A percentile compares a stretch with the other conserved stretches of the same genome.
phyloP scores from a whole-genome alignment of 2,888 invertebrate species.

The Phragmatobia fuliginosa region DNA sequence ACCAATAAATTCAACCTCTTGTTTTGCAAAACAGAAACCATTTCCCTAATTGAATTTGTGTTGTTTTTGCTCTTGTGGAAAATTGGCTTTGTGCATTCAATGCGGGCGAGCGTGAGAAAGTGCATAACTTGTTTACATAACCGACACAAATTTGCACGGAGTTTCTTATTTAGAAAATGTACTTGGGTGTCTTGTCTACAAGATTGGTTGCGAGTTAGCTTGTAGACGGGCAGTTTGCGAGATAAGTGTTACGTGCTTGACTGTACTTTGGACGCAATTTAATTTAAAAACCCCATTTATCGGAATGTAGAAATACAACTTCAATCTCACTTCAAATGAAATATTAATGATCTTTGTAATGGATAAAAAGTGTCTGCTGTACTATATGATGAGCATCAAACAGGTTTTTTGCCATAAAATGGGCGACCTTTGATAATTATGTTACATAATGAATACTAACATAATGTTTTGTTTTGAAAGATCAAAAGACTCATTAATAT shows the following conservation, averaged over 20 bases:
- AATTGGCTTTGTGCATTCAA: conserved; percentile 80
- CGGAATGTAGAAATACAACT: conserved; percentile 26
- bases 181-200: conserved; percentile 62
- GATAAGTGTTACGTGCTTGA: conserved; percentile 34
- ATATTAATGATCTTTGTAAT: conserved; percentile 6
- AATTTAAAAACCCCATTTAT: conserved; percentile 37
- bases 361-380: neutral
- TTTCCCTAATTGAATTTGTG: conserved; percentile 84
- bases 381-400: neutral
- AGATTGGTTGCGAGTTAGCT: conserved; percentile 48
- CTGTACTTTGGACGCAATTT: conserved; percentile 35
- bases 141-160: conserved; percentile 60
- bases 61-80: conserved; percentile 80
- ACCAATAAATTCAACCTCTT: conserved; percentile 73
- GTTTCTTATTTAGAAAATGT: conserved; percentile 63
- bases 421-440: conserved; percentile 2
- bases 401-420: neutral
- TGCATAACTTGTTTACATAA: conserved; percentile 68
- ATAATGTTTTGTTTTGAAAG: conserved; percentile 12
- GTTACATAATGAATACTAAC: conserved; percentile 6
- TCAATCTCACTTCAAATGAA: conserved; percentile 8
- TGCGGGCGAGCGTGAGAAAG: conserved; percentile 76
- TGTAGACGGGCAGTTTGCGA: conserved; percentile 25
- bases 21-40: conserved; percentile 72
- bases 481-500: conserved; percentile 16